Base-by-base conservation (phyloP, 1,140 invertebrate genomes). In the Pseudomyrmex pallidus region DNA sequence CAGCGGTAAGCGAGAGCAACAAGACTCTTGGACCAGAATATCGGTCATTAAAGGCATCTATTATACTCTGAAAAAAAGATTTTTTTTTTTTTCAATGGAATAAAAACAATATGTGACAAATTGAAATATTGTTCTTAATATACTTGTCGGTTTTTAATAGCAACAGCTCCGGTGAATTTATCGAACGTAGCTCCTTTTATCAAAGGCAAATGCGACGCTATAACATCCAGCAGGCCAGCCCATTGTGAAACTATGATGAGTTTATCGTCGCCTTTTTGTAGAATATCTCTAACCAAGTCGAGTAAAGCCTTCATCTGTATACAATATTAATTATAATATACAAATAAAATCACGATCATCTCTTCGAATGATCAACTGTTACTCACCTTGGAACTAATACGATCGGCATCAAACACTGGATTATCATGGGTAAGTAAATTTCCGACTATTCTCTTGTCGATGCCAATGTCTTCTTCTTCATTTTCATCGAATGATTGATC, bases 181-280 rank as follows among this genome's bases (percentile, higher is more conserved):
- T 94, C 93, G 89, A 94, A 96, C 1, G 90, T 86, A 7, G 97
- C 94, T 1, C 92, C 90, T 13, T 93, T 90, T 4, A 93, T 61
- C 12, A 72, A 78, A 8, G 94, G 87, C 17, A 98, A 93, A 90
- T 97, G 95, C 1, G 90, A 78, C 46, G 95, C 95, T 13, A 98
- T 92, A 44, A 98, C 95, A 1, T 96, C 91, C 7, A 99, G 92
- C 89, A 98, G 95, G 1, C 95, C 95, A 0, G 97, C 96, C 98
- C 98, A 99, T 91, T 98, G 98, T 0, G 98, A 98, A 1, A 99
- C 97, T 8, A 98, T 95, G 2, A 98, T 96, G n/a, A 95, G 95
- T 91, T 97, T 98, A 77, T 98, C 97, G 10, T 74, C 8, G 17
- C 93, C 92, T 87, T 90, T 88, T 22, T 86, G 44, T 20, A 97